Base-by-base conservation (phyloP, 1,140 invertebrate species). In the Mylabris phalerata region DNA sequence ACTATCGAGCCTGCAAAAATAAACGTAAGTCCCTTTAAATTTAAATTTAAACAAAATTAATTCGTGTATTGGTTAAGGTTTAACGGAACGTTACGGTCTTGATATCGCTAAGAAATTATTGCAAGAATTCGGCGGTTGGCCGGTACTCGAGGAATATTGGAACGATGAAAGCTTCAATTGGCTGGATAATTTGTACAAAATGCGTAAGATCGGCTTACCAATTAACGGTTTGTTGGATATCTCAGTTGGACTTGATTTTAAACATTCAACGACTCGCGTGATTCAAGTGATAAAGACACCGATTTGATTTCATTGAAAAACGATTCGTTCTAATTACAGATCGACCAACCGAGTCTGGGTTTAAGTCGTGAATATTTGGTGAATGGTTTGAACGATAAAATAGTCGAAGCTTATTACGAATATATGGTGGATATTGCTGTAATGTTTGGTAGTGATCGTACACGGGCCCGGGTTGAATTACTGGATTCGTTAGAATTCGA, bases 201-300 rank as follows among this genome's bases (percentile, higher is more conserved):
- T 92, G 75, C 79, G 88, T 19, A 76, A 77, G 47, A 74, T 80
- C 4, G 94, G 93, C 3, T 93, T 91, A 71, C 91, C 88, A 4
- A 87, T 92, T 42, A 90, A 95, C 73, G 94, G 95, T 69, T 87
- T 95, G 68, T 80, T 98, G 10, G 91, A 95, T 67, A 92, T 96
- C 64, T 92, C 89, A 39, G 87, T 97, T 52, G 84, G 85, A 3
- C 87, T 91, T 6, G 92, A 97, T 75, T 80, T 93, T 7, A 32
- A 32, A 32, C 32, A 32, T 32, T 32, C 32, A 32, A 32, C 32
- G 7, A 32, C 7, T 32, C 32, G n/a, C 93, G 92, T 72, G 95
- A 96, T 73, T 92, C 88, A 26, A 90, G 89, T 0, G 83, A 94
- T 78, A 90, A 93, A 80, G 82, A 88, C 81, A 39, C 10, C 19